Evolutionary conservation across 2,113 vertebrate species (phyloP).

Genomic region (Mormyrus lacerda): DNA sequence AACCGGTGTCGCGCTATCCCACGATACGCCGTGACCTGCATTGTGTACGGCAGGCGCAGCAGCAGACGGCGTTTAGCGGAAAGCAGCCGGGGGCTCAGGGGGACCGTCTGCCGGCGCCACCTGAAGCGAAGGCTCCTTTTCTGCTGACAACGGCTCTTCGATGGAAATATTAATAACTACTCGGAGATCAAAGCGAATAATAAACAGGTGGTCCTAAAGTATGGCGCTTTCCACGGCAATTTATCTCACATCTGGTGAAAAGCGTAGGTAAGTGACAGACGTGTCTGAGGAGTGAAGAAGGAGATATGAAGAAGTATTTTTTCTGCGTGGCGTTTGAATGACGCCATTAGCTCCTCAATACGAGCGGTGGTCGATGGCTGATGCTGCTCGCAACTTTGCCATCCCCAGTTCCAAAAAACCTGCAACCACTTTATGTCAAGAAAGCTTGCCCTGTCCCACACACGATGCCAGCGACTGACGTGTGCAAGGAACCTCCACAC

Average conservation of each 20-base stretch:
- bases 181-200: neutral
- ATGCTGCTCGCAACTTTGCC: neutral
- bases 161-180: conserved; percentile 1
- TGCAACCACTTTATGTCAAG: neutral
- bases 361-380: neutral
- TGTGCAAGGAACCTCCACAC: neutral
- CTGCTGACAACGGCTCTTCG: neutral
- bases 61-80: neutral
- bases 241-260: neutral
- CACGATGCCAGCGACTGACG: neutral
- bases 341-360: neutral
- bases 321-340: neutral
- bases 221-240: neutral
- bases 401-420: neutral
- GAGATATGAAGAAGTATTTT: neutral
- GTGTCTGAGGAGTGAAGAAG: neutral
- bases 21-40: neutral
- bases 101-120: neutral
- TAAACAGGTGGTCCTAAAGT: conserved; percentile 6
- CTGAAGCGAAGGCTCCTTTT: neutral
- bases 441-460: neutral
- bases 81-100: neutral
- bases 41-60: neutral
- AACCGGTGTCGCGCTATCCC: neutral
- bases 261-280: neutral